phyloP scores from a whole-genome alignment of 2,888 invertebrate genomes.

The Volucella inflata region DNA sequence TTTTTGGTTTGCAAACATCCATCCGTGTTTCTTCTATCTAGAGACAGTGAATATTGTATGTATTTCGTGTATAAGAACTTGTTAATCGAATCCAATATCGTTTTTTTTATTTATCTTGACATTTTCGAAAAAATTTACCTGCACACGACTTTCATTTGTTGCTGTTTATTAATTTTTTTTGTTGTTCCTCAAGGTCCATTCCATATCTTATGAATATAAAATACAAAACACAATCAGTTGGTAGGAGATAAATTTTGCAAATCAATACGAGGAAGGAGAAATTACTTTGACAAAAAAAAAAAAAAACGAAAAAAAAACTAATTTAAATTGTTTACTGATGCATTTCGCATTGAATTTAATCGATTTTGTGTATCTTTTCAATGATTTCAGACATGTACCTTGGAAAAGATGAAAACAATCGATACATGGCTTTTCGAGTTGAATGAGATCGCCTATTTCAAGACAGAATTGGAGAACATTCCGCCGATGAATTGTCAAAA shows the following conservation, averaged over 20 bases:
- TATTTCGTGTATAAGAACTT: slow-evolving; percentile 5
- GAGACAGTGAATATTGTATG: neutral
- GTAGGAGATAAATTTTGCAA: slow-evolving; percentile 17
- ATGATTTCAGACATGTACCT: slow-evolving; percentile 80
- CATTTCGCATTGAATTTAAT: neutral
- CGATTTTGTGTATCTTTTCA: neutral
- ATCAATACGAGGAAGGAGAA: neutral
- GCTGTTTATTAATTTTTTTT: neutral
- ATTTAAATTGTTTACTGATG: too few species aligned
- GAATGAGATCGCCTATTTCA: slow-evolving; percentile 83
- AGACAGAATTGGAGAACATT: slow-evolving; percentile 79
- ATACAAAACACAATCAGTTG: neutral
- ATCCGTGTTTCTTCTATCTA: neutral
- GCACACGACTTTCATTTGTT: slow-evolving; percentile 7
- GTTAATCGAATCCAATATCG: slow-evolving; percentile 36
- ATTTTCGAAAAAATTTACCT: slow-evolving; percentile 2
- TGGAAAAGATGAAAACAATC: slow-evolving; percentile 81
- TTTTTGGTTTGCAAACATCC: too few species aligned
- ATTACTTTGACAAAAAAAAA: neutral
- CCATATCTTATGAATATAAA: neutral
- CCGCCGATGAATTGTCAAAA: slow-evolving; percentile 84
- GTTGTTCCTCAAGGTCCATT: slow-evolving; percentile 1
- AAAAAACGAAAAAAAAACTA: too few species aligned
- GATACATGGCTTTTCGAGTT: slow-evolving; percentile 82
- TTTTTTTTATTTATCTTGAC: neutral